Conservation (phyloP, 2,113 vertebrate species). For the Tiliqua scincoides region DNA sequence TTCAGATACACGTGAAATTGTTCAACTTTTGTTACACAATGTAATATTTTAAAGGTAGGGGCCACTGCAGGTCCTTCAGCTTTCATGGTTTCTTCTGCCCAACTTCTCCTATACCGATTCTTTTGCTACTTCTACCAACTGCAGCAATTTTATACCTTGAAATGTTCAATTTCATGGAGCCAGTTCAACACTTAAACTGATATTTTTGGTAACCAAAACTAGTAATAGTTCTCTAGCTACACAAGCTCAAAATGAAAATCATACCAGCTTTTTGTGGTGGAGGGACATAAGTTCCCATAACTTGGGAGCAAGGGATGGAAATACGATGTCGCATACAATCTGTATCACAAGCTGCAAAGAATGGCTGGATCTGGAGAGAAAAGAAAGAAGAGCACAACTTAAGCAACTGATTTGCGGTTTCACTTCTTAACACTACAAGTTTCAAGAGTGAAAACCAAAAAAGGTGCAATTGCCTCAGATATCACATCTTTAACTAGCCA, state of each 20-base stretch:
- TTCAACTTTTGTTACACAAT: too few species aligned
- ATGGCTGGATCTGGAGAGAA: conserved; percentile 76
- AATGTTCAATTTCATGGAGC: neutral
- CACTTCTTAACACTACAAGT: neutral
- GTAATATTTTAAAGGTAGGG: neutral
- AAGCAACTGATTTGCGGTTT: conserved; percentile 5
- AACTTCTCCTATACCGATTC: too few species aligned
- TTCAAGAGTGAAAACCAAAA: neutral
- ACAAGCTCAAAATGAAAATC: neutral
- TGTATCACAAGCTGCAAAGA: conserved; percentile 71
- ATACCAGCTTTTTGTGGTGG: neutral
- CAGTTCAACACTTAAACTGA: neutral
- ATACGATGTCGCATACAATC: conserved; percentile 70
- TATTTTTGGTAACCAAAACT: neutral
- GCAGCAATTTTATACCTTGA: neutral
- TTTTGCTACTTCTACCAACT: neutral
- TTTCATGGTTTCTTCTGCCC: neutral
- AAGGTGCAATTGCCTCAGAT: neutral
- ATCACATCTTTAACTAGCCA: neutral
- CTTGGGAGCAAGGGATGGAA: conserved; percentile 53
- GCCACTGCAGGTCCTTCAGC: neutral
- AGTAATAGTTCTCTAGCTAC: neutral
- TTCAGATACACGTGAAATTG: too few species aligned
- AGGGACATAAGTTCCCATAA: too few species aligned
- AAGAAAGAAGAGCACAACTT: conserved; percentile 21